Base-by-base conservation (phyloP, 1,140 invertebrate species). In the Drosophila parabipectinata region DNA sequence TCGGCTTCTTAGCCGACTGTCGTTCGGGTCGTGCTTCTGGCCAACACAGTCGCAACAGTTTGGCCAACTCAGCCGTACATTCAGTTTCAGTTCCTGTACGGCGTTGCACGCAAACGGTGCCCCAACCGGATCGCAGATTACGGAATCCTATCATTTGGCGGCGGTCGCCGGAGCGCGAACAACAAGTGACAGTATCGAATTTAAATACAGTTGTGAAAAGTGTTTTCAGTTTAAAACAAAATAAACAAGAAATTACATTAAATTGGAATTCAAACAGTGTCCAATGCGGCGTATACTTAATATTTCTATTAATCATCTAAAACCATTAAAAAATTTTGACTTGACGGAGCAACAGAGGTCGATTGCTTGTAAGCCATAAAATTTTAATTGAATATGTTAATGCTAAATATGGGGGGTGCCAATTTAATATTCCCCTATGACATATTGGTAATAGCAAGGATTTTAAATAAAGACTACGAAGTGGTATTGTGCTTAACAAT, bases 31-130 rank as follows among this genome's bases (percentile, higher is more conserved):
- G 47, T 55, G 57, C 53, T 60, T 63, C 15, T 62, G 26, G 56
- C 55, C 41, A 60, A 60, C 61, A 53, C 61, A 51, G 54, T 77
- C 60, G 81, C 77, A 81, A 81, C 77, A 80, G 81, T 75, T 85
- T 87, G 82, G 77, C 56, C 57, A 32, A 44, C 32, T 48, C 26
- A 51, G 32, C 62, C 56, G 62, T 67, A 47, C 77, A 73, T 76
- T 72, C 50, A 59, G 10, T 64, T 79, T 76, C 79, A 87, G 83
- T 87, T 87, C 83, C 83, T 88, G 83, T 78, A 79, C 72, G 84
- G 62, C 83, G 76, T 73, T 72, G 54, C 57, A 77, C 66, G 76
- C 67, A 67, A 66, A 77, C 84, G 83, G 79, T 88, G 69, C 45
- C 54, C 44, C 1, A 9, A 8, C 8, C 44, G 44, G 44, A 47